A percentile compares a stretch with the other conserved stretches of the same genome.
phyloP scores from a whole-genome alignment of 2,113 vertebrate species.

The Anolis sagrei region DNA sequence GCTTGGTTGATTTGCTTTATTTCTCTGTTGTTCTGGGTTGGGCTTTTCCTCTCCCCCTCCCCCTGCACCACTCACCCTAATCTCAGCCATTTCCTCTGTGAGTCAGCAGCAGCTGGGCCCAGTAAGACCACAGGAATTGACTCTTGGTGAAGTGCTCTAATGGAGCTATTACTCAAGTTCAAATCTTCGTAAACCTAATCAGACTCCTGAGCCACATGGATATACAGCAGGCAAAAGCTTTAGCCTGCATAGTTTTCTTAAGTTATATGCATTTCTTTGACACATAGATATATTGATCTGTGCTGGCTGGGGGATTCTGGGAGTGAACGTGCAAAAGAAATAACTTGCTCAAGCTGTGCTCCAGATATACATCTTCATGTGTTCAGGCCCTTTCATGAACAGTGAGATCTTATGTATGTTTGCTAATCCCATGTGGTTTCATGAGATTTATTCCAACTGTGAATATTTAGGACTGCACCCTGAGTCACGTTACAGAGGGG shows the following conservation, averaged over 20 bases:
- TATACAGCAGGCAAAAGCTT: constrained; percentile 66
- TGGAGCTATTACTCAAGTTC: constrained; percentile 92
- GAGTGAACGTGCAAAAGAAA: too few species aligned
- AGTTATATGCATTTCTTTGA: constrained; percentile 60
- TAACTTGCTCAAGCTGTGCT: too few species aligned
- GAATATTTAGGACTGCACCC: not conserved
- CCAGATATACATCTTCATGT: not conserved
- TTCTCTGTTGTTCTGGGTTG: constrained; percentile 76
- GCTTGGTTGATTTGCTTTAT: constrained; percentile 97
- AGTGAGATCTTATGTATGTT: not conserved
- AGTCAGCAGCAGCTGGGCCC: constrained; percentile 89
- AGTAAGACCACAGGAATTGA: constrained; percentile 82
- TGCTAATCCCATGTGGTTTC: not conserved
- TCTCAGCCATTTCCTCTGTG: constrained; percentile 86
- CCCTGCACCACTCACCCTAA: constrained; percentile 71
- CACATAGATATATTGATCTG: constrained; percentile 5
- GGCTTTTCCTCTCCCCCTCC: constrained; percentile 55
- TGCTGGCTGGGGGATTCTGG: too few species aligned
- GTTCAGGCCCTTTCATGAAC: not conserved
- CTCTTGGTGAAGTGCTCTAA: constrained; percentile 87
- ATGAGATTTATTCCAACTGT: not conserved
- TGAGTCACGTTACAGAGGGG: not conserved
- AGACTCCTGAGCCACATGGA: constrained; percentile 69
- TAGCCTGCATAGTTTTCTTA: constrained; percentile 71
- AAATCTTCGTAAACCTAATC: constrained; percentile 75